These are phyloP conservation scores for Callipepla squamata DNA, from an alignment of 2,113 vertebrate species.

Conservation along the genomic window DNA sequence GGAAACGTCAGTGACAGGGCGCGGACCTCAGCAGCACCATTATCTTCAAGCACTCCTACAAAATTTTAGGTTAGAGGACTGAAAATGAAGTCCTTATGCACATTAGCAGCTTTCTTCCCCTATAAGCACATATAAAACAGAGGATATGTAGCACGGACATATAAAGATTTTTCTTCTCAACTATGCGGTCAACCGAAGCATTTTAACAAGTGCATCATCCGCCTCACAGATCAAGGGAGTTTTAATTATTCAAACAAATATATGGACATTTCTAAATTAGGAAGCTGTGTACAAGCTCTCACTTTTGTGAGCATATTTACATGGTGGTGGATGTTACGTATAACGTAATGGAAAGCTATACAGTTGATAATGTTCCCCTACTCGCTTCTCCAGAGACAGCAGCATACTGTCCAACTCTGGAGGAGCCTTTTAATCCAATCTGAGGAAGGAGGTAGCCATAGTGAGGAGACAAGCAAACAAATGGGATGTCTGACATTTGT, in stretches of 20 bases:
- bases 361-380: background rate
- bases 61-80: background rate
- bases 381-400: background rate
- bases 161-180: background rate
- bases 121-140: background rate
- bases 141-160: background rate
- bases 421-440: background rate
- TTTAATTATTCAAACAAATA: background rate
- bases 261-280: background rate
- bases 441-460: background rate
- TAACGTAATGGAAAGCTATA: background rate
- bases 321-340: background rate
- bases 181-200: background rate
- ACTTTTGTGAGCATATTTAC: background rate
- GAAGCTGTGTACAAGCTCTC: background rate
- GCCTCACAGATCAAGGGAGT: background rate
- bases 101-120: background rate
- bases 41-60: background rate
- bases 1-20: background rate
- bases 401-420: background rate
- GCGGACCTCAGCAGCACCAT: background rate
- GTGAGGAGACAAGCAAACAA: background rate
- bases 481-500: background rate
- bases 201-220: background rate
- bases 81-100: background rate